Base-by-base conservation (phyloP, 2,888 invertebrate species). In the Seira ritae region DNA sequence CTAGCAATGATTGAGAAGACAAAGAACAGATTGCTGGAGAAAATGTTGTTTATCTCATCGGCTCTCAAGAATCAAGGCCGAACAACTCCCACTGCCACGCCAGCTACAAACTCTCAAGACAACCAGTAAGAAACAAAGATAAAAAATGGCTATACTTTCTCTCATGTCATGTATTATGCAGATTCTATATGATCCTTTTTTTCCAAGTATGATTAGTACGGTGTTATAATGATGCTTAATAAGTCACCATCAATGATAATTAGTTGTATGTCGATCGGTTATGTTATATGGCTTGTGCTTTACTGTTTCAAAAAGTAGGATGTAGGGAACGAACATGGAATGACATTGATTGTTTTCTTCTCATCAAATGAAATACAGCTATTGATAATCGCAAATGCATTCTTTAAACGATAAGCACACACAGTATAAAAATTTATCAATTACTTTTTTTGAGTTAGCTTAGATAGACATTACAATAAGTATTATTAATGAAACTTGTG, bases 1-100 rank as follows among this genome's bases (percentile, higher is more conserved):
- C 74, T 87, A 71, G 85, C 85, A 46, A 78, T 77, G 46, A 73
- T 87, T 69, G 87, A 87, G 74, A 85, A 86, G 42, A 81, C 81
- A 46, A 86, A 87, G 62, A 84, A 86, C 69, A 77, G 77, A 23
- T 65, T 87, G 66, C 78, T 87, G 62, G 84, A 83, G 70, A 82
- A 82, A 46, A 79, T 86, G 65, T 76, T 87, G 82, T 67, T 80
- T 24, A 80, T 86, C 74, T 87, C 87, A 72, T 77, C 85, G 76
- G 69, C 77, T 78, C 73, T 83, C 50, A 83, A 83, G 65, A 76
- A 84, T 20, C 80, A 80, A 75, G 76, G 80, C 23, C 76, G 75
- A 24, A 66, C 74, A 12, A 55, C 55, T 55, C 17, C 50, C 71
- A 83, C 83, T 79, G 78, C 83, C 83, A 73, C 78, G 69, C 67